phyloP scores from a whole-genome alignment of 2,797 vertebrate genomes.

The Darevskia nairensis region DNA sequence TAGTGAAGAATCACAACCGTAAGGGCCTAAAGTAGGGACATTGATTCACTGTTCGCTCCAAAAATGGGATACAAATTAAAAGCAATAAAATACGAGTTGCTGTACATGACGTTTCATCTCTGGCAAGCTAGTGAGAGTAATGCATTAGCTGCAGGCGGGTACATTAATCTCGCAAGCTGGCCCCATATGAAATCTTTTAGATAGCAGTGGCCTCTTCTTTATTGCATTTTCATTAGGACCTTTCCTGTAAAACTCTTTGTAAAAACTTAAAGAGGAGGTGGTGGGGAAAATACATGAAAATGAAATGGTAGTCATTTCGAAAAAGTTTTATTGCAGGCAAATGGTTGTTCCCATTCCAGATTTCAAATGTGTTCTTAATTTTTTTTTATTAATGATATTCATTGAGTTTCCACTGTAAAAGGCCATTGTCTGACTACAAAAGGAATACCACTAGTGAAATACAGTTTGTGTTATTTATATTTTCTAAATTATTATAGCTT shows the following conservation, averaged over 20 bases:
- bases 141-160: conserved; percentile 38
- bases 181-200: conserved; percentile 40
- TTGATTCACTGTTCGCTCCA: conserved; percentile 61
- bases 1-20: conserved; percentile 40
- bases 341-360: not conserved
- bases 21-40: conserved; percentile 57
- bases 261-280: not conserved
- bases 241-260: conserved; percentile 37
- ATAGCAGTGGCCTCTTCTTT: conserved; percentile 51
- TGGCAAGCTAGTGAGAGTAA: conserved; percentile 57
- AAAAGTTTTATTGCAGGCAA: conserved; percentile 18
- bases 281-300: conserved; percentile 15
- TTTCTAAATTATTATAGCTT: no score
- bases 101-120: conserved; percentile 50
- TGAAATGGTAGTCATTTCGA: conserved; percentile 39
- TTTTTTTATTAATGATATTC: not conserved
- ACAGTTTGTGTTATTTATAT: no score
- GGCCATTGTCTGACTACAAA: not conserved
- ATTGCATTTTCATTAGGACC: conserved; percentile 45
- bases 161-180: conserved; percentile 62
- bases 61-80: conserved; percentile 68
- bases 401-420: not conserved
- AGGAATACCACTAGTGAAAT: not conserved
- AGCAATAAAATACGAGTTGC: conserved; percentile 60
- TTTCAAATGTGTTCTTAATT: not conserved